A percentile compares a stretch with the other conserved stretches of the same genome.
Conservation (phyloP, 2,888 invertebrate genomes). For the Drosophila prostipennis region DNA sequence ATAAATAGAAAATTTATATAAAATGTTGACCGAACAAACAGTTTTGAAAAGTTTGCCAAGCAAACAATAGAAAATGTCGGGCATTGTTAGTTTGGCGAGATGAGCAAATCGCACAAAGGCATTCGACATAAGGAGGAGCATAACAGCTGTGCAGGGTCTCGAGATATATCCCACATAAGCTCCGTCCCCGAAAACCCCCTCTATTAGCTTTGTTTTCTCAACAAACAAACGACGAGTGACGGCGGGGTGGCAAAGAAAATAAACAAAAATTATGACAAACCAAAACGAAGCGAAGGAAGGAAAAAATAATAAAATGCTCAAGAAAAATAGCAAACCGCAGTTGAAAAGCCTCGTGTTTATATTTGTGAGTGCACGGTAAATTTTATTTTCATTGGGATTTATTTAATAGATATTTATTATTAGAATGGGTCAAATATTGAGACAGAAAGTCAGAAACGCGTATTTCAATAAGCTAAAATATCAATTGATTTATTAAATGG, state of each 20-base stretch:
- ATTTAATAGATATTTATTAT: not conserved
- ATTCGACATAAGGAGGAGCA: conserved; percentile 43
- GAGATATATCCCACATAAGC: conserved; percentile 41
- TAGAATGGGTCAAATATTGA: not conserved
- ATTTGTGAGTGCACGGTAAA: conserved; percentile 41
- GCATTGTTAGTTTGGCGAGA: conserved; percentile 44
- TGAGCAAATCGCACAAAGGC: conserved; percentile 50
- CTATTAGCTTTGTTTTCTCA: conserved; percentile 54
- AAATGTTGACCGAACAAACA: conserved; percentile 59
- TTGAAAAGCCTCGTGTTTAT: conserved; percentile 27
- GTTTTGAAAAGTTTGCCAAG: conserved; percentile 52
- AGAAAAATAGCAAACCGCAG: conserved; percentile 60
- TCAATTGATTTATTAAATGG: not conserved
- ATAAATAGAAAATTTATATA: conserved; percentile 50
- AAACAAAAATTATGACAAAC: conserved; percentile 75
- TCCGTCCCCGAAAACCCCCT: conserved; percentile 6
- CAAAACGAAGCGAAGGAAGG: conserved; percentile 27
- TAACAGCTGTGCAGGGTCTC: conserved; percentile 58
- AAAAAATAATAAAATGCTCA: conserved; percentile 63
- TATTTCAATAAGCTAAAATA: not conserved
- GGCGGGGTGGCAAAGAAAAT: conserved; percentile 56
- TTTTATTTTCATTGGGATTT: not conserved
- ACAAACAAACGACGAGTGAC: conserved; percentile 55
- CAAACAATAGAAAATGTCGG: conserved; percentile 40
- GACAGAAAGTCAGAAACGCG: not conserved